Conservation (phyloP, 2,888 invertebrate genomes). For the Andrena praecox region DNA sequence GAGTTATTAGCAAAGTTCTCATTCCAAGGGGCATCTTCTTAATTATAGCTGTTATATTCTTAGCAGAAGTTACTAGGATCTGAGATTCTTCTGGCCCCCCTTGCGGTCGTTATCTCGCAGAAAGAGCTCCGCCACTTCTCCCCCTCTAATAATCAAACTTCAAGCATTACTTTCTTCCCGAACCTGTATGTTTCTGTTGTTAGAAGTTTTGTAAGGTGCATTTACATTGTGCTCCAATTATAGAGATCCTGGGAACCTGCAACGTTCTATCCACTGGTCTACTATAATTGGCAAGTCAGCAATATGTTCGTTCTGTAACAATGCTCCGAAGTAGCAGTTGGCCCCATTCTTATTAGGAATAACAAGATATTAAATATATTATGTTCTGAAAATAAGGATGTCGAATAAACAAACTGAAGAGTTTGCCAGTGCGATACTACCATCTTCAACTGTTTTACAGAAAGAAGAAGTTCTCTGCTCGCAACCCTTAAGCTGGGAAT, state of each 20-base stretch:
- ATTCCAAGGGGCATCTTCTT: slow-evolving; percentile 80
- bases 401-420: background rate
- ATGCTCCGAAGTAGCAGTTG: background rate
- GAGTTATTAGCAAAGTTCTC: slow-evolving; percentile 84
- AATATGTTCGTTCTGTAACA: background rate
- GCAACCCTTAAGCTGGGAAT: no score
- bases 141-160: slow-evolving; percentile 21
- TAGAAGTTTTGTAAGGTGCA: slow-evolving; percentile 14
- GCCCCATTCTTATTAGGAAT: background rate
- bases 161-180: background rate
- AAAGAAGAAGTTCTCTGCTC: background rate
- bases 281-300: background rate
- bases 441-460: background rate
- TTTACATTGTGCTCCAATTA: slow-evolving; percentile 19
- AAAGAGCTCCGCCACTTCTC: background rate
- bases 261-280: slow-evolving; percentile 4
- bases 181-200: background rate
- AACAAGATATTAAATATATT: background rate
- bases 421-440: no score
- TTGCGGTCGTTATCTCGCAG: slow-evolving; percentile 34
- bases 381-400: background rate
- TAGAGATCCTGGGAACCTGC: background rate
- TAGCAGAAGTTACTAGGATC: slow-evolving; percentile 58
- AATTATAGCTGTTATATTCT: slow-evolving; percentile 77
- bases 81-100: slow-evolving; percentile 34